These are phyloP conservation scores for Cheilosia vulpina DNA, from an alignment of 2,888 invertebrate genomes.

Conservation along the genomic window DNA sequence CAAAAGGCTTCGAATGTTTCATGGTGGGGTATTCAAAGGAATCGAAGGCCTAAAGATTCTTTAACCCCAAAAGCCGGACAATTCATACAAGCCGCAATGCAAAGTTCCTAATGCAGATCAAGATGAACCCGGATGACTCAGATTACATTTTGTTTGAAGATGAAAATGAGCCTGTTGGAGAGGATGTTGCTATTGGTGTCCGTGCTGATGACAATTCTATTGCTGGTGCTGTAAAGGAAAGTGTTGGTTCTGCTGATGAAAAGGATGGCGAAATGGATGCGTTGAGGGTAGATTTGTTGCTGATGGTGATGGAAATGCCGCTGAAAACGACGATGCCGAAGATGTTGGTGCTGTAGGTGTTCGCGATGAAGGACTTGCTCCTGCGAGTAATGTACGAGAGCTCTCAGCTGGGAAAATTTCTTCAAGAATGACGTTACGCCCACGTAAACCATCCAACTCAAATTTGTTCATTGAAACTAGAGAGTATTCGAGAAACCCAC, in stretches of 20 bases:
- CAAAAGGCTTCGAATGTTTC: slow-evolving; percentile 16
- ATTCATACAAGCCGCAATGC: slow-evolving; percentile 7
- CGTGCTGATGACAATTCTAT: too few relatives aligned
- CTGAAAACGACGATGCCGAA: slow-evolving; percentile 4
- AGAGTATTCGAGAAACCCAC: slow-evolving; percentile 8
- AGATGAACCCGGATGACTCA: background rate
- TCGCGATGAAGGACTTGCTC: background rate
- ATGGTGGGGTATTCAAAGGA: slow-evolving; percentile 23
- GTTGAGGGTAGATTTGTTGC: background rate
- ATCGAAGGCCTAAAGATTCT: slow-evolving; percentile 13
- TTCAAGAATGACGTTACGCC: background rate
- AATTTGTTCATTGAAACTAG: background rate
- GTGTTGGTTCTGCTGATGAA: background rate
- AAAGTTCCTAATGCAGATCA: background rate
- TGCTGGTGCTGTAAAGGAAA: too few relatives aligned
- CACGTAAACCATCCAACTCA: background rate
- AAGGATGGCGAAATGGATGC: background rate
- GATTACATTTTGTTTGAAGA: background rate
- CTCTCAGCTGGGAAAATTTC: background rate
- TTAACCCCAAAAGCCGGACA: slow-evolving; percentile 2
- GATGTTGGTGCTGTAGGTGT: background rate
- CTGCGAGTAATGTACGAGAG: background rate
- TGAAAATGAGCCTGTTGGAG: background rate
- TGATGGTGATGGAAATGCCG: background rate
- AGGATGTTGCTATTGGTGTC: too few relatives aligned